These are phyloP conservation scores for Oriolus oriolus DNA, from an alignment of 2,113 vertebrate genomes.

Conservation along the genomic window DNA sequence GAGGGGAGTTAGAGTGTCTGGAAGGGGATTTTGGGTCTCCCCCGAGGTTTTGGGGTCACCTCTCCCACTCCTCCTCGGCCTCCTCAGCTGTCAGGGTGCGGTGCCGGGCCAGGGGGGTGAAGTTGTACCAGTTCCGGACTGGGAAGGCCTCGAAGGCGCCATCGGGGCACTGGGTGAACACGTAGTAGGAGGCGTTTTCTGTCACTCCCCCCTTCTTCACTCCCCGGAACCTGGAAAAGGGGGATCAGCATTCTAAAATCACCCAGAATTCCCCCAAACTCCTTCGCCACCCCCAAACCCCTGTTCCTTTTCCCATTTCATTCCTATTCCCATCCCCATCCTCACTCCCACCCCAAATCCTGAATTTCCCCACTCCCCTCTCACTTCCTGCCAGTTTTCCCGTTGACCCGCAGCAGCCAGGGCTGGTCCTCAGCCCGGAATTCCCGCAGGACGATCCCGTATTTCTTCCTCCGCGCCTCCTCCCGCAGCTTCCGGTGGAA, in stretches of 20 bases:
- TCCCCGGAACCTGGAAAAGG: neutral
- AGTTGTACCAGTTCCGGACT: neutral
- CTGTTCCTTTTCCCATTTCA: neutral
- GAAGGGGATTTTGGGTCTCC: neutral
- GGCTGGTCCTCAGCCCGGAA: neutral
- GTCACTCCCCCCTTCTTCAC: neutral
- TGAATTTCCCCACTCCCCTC: fast-evolving
- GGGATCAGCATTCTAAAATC: neutral
- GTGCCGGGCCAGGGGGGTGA: neutral
- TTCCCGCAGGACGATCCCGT: neutral
- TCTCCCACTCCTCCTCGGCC: neutral
- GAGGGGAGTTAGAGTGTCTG: neutral
- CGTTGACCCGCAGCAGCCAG: neutral
- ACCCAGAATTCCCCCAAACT: neutral
- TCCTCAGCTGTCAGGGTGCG: neutral
- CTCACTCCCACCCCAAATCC: neutral
- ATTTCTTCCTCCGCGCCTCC: neutral
- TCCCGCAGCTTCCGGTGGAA: neutral
- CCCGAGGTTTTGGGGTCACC: neutral
- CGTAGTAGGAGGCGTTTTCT: neutral
- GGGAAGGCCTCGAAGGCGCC: neutral
- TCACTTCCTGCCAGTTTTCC: neutral
- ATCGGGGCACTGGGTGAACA: neutral
- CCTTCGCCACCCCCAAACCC: neutral
- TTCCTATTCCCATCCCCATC: too few relatives aligned